Base-by-base conservation (phyloP, 2,888 invertebrate species). In the Pachydiplax longipennis region DNA sequence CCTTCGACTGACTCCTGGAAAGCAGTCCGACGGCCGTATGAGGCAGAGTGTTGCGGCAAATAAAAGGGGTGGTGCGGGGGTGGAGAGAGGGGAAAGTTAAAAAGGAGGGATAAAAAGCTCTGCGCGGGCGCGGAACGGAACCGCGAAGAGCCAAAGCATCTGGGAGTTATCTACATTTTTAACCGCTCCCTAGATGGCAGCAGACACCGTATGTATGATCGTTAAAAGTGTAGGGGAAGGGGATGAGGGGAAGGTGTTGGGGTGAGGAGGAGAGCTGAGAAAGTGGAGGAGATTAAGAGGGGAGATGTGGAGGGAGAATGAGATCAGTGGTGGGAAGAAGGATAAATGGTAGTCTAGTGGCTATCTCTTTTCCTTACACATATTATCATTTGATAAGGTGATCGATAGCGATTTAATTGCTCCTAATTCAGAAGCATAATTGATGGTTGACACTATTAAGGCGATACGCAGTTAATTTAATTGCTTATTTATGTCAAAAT, bases 111-210 rank as follows among this genome's bases (percentile, higher is more conserved):
- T 65, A 87, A 87, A 87, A 87, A 87, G 37, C 61, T 87, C 61
- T 83, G 53, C 58, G 87, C 87, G 87, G 58, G 87, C 58, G 87
- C 87, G 87, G 82, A 81, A 81, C 83, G 83, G 83, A 37, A 87
- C 65, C 37, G 87, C 58, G 48, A 58, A 83, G 87, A 61, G 61
- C 58, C 48, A 83, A 82, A 83, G 87, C 87, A 87, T 87, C 80
- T 61, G 90, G 90, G 91, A 91, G 90, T 91, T 91, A 83, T 90
- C 91, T 91, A 90, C 91, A 91, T 92, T 92, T 92, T 92, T 91
- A 91, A 91, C 91, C 73, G 91, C 90, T 91, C 91, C 91, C 92
- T 92, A 92, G 92, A 92, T 92, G 92, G 92, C 92, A 92, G 92
- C 92, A 91, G 82, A 90, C 81, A 83, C 91, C 87, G 87, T 87